Evolutionary conservation across 92 coral and sea anemone species (phyloP), one percentile per base, ranked within the genome.

Genomic region (Epizoanthus rinbou): DNA sequence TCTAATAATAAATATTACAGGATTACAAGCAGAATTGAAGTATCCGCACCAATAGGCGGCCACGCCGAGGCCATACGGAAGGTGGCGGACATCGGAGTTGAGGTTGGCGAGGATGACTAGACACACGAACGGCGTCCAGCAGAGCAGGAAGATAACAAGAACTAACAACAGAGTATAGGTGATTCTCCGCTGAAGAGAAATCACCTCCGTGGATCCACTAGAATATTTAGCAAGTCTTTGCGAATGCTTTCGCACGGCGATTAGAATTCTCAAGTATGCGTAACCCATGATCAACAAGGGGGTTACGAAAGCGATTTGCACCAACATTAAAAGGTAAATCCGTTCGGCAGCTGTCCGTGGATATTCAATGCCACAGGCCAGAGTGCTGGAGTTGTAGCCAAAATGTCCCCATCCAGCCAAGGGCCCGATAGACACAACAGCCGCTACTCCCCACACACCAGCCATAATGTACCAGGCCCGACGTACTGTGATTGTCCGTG

Each of bases 21-120:
- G 98, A 79, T 93, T 91, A 17, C 92, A 41, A 8, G 95, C 91
- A 8, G 98, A 93, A 47, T 93, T 93, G 58, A 89, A 91, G 41
- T 89, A 93, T 0, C 98, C 98, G 52, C 98, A 91, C 98, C 98
- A 93, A 50, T 93, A 93, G 1, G 98, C 98, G 4, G 98, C 98
- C 0, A 93, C 95, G 1, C 98, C 98, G 58, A 93, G 88, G 9
- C 98, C 98, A 72, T 92, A 72, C 0, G 98, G 98, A 22, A 93
- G 82, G 8, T 91, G 75, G 18, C 72, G 71, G 0, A 93, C 95
- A 33, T 62, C 92, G 0, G 87, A 84, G 31, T 71, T 85, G 3
- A 68, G 86, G 74, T 85, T 93, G 10, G 98, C 98, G 45, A 93
- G 81, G 31, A 87, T 76, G 13, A 91, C 92, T 9, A 93, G 84